Evolutionary conservation across 2,113 vertebrate genomes (phyloP), one percentile per base, ranked within the genome.

Genomic region (Thryonomys swinderianus): DNA sequence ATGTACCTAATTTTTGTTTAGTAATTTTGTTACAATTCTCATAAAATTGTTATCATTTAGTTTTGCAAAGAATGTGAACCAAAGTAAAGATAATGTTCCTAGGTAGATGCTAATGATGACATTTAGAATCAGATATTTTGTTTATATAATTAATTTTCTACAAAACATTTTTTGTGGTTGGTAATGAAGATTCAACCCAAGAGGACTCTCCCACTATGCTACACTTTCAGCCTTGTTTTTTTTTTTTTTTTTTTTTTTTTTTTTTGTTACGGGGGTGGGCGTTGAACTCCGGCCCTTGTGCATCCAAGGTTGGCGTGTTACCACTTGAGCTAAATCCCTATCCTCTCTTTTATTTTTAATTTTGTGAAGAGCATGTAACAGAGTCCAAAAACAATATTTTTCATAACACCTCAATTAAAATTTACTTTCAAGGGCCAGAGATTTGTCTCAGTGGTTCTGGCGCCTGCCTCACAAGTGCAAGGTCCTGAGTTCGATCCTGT

Each of bases 71-170:
- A 90, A 82, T 14, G 0, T 14, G 83, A 93, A 88, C 25, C 57
- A 5, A 95, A 93, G 1, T 86, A 85, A 7, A 88, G 17, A 95
- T 92, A 97, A 12, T 25, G 8, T 79, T 84, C 17, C 79, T 85
- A 78, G n/a, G n/a, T 40, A 27, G 80, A 87, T 0, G 1, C 12
- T 80, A 89, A 67, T 85, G 21, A 55, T 78, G 12, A 83, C 91
- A 82, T 37, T 96, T 96, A 97, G 71, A 93, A 92, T 95, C 84
- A 42, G 18, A 92, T 48, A 16, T 97, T 67, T 88, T 95, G 32
- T 82, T 37, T 73, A 64, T 27, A n/a, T 86, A 87, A 69, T 76
- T 95, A 2, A 81, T 40, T 96, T 91, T 93, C 42, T 85, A 7
- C 34, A 87, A 78, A 85, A 53, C 9, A 40, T 45, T 92, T 94